phyloP scores from a whole-genome alignment of 2,888 invertebrate species.

The Dryocosmus kuriphilus region DNA sequence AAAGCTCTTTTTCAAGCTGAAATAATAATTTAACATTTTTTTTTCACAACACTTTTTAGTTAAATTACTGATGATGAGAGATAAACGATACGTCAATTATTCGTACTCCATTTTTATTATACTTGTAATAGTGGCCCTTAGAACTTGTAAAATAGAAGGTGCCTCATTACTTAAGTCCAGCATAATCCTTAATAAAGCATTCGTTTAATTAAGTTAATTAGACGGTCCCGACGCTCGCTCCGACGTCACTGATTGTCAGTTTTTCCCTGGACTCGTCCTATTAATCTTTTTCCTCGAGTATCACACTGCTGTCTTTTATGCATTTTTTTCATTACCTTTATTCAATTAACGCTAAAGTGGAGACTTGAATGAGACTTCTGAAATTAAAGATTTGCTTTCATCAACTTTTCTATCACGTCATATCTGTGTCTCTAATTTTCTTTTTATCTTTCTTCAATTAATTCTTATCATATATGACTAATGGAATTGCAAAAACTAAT shows the following conservation, averaged over 20 bases:
- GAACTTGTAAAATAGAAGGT: conserved; percentile 49
- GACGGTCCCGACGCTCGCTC: conserved; percentile 56
- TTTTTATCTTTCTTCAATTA: not conserved
- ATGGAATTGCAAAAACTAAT: not conserved
- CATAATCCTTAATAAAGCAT: conserved; percentile 60
- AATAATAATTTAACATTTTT: not conserved
- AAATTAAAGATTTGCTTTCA: conserved; percentile 1
- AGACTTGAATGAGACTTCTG: not conserved
- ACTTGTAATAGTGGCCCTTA: conserved; percentile 44
- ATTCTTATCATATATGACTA: not conserved
- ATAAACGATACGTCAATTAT: conserved; percentile 10
- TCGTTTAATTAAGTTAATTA: conserved; percentile 63
- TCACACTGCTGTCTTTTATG: conserved; percentile 11
- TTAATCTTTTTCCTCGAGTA: conserved; percentile 27
- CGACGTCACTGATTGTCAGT: conserved; percentile 54
- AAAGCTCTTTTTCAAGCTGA: not conserved
- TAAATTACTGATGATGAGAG: not conserved
- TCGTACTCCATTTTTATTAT: conserved; percentile 47
- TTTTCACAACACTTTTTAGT: not conserved
- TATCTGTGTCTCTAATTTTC: not conserved
- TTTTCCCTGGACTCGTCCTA: conserved; percentile 46
- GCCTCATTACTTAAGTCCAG: conserved; percentile 58
- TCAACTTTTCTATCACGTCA: not conserved
- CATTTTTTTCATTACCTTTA: conserved; percentile 16
- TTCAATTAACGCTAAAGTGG: conserved; percentile 1